phyloP scores from a whole-genome alignment of 1,140 invertebrate genomes.

The Mylabris phalerata region DNA sequence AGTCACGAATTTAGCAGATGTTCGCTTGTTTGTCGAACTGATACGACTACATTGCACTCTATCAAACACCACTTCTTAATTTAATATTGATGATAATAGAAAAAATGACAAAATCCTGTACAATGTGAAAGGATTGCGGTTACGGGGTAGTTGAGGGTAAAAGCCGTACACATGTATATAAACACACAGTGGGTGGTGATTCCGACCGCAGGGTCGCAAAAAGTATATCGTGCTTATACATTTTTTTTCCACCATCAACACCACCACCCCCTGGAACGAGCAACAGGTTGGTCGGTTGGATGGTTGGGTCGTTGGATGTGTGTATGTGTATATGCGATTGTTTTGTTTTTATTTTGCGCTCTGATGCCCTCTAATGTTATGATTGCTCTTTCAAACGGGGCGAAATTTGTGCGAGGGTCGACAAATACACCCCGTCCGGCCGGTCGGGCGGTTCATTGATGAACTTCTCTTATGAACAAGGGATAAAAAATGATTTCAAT shows the following conservation, averaged over 20 bases:
- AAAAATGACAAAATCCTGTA: conserved; percentile 9
- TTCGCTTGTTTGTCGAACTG: conserved; percentile 31
- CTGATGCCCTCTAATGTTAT: conserved; percentile 17
- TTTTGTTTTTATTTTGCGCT: conserved; percentile 25
- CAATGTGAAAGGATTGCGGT: conserved; percentile 25
- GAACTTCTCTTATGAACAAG: no score
- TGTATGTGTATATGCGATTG: conserved; percentile 1
- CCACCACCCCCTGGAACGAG: conserved; percentile 4
- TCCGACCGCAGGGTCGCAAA: conserved; percentile 22
- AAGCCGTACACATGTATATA: conserved; percentile 1
- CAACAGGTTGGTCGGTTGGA: conserved; percentile 19
- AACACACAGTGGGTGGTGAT: conserved; percentile 26
- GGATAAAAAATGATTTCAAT: no score
- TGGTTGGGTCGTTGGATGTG: neutral
- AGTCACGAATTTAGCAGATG: conserved; percentile 34
- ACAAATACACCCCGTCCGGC: neutral
- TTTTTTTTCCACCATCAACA: conserved; percentile 14
- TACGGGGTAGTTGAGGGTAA: conserved; percentile 14
- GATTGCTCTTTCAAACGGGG: conserved; percentile 7
- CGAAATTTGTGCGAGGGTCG: conserved; percentile 2
- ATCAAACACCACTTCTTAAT: no score
- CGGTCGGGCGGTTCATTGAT: neutral
- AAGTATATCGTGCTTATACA: conserved; percentile 23
- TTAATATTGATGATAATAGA: no score
- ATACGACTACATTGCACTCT: conserved; percentile 27